phyloP scores from a whole-genome alignment of 2,113 vertebrate species.

The Hemiscyllium ocellatum region DNA sequence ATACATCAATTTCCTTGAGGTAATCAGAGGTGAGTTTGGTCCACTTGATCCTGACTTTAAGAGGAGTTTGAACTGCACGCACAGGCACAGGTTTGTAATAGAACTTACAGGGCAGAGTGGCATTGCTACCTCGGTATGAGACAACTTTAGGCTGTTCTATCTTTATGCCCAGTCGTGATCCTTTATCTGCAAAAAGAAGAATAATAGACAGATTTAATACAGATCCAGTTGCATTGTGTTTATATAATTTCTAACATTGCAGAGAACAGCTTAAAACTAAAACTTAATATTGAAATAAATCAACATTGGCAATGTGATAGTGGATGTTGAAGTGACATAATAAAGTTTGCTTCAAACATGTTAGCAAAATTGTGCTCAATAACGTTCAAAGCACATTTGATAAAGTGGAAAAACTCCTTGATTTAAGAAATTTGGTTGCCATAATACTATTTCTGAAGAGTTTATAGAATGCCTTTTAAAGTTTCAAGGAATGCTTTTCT shows the following conservation, averaged over 20 bases:
- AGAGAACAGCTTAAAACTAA: background rate
- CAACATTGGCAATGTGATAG: background rate
- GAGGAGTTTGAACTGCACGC: slow-evolving; percentile 49
- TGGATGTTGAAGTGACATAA: background rate
- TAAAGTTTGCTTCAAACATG: background rate
- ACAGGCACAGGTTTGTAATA: slow-evolving; percentile 49
- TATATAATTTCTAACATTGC: background rate
- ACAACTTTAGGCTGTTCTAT: slow-evolving; percentile 71
- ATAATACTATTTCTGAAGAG: background rate
- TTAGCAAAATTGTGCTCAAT: background rate
- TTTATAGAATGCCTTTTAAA: background rate
- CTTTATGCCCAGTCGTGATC: slow-evolving; percentile 70
- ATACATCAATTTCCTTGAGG: slow-evolving; percentile 70
- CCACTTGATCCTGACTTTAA: slow-evolving; percentile 80
- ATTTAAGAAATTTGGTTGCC: background rate
- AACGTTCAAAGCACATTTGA: background rate
- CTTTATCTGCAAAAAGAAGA: slow-evolving; percentile 60
- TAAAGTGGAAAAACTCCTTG: background rate
- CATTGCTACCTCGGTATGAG: slow-evolving; percentile 67
- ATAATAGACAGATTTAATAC: background rate
- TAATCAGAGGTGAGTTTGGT: slow-evolving; percentile 76
- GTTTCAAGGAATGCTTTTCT: background rate
- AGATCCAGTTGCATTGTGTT: background rate
- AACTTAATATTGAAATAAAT: background rate
- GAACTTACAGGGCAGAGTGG: slow-evolving; percentile 78